phyloP scores from a whole-genome alignment of 2,113 vertebrate genomes.

The pig (Sus scrofa) region T2T-Sscrofa CM000817.6:130063501-130064000 shows the following conservation, averaged over 20 bases:
- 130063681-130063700: not conserved
- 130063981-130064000: too few species aligned
- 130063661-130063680: not conserved
- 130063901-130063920: not conserved
- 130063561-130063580: too few species aligned
- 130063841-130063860: not conserved
- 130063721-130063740: not conserved
- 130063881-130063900: not conserved
- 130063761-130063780: not conserved
- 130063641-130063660: not conserved
- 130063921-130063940: not conserved
- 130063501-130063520: too few species aligned
- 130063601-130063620: slow-evolving; percentile 20
- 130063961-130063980: too few species aligned
- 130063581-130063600: too few species aligned
- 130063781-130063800: not conserved
- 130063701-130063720: not conserved
- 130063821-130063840: not conserved
- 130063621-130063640: not conserved
- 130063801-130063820: not conserved
- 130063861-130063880: not conserved
- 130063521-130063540: too few species aligned
- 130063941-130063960: not conserved
- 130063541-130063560: too few species aligned
- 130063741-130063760: not conserved